Percentiles rank a stretch among this genome's conserved stretches.
Evolutionary conservation across 1,140 invertebrate species (phyloP).

Genomic region (Hypsibius dujardini): DNA sequence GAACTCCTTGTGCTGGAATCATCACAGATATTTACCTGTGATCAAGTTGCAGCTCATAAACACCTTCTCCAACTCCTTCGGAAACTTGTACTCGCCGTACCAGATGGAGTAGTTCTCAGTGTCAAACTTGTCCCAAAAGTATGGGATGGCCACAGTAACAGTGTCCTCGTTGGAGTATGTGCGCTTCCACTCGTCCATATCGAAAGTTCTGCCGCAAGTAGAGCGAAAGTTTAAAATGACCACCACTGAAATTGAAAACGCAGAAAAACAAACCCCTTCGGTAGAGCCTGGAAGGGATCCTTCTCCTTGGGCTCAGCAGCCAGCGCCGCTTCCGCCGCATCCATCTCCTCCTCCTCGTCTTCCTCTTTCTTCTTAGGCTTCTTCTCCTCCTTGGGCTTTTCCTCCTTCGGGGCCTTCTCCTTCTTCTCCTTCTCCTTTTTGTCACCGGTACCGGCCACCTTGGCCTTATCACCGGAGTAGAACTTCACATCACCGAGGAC

Average conservation of each 20-base stretch:
- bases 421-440: constrained; percentile 38
- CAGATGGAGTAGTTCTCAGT: constrained; percentile 90
- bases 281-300: constrained; percentile 75
- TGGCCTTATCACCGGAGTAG: constrained; percentile 41
- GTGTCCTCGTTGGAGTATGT: constrained; percentile 93
- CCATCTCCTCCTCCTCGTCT: constrained; percentile 42
- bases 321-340: constrained; percentile 47
- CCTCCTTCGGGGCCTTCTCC: constrained; percentile 30
- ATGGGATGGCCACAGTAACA: constrained; percentile 65
- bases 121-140: constrained; percentile 98
- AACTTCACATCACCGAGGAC: constrained; percentile 63
- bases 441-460: constrained; percentile 30
- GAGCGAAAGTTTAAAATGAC: no score
- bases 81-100: constrained; percentile 91
- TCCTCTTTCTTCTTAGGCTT: constrained; percentile 34
- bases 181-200: constrained; percentile 92
- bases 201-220: constrained; percentile 54
- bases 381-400: constrained; percentile 28
- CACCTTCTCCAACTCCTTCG: constrained; percentile 68
- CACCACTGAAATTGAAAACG: no score
- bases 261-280: constrained; percentile 64
- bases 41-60: constrained; percentile 95
- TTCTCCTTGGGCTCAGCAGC: constrained; percentile 60
- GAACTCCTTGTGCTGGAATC: constrained; percentile 19
- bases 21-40: constrained; percentile 42